These are phyloP conservation scores for Sebastes vulpes DNA, from an alignment of 2,797 vertebrate genomes.

Conservation along the genomic window DNA sequence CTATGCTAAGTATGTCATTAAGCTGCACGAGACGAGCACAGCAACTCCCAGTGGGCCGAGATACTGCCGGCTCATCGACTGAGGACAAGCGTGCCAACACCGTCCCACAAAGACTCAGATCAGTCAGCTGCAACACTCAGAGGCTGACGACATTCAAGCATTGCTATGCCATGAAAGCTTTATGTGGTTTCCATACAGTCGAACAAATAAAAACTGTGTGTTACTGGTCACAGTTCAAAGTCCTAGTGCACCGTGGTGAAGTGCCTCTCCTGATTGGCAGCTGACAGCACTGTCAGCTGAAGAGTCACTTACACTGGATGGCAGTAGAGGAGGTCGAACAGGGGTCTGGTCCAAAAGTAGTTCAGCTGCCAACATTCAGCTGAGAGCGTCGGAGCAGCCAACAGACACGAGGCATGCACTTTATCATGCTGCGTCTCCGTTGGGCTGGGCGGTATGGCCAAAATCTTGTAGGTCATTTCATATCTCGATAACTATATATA, in stretches of 20 bases:
- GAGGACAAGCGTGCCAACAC: neutral
- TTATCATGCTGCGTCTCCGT: neutral
- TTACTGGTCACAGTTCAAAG: no score
- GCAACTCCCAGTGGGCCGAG: neutral
- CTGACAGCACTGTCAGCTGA: no score
- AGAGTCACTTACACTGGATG: neutral
- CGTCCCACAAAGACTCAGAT: neutral
- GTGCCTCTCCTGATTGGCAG: neutral
- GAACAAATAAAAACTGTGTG: neutral
- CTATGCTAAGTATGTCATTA: neutral
- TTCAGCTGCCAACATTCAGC: neutral
- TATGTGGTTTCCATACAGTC: neutral
- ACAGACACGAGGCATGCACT: neutral
- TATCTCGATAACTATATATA: no score
- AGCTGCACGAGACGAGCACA: neutral
- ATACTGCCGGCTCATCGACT: neutral
- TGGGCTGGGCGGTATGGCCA: no score
- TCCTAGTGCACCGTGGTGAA: neutral
- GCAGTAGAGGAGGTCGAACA: neutral
- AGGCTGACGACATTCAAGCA: neutral
- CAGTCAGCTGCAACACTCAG: neutral
- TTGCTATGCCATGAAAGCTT: neutral
- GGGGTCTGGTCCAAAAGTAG: neutral
- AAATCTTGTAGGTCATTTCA: neutral
- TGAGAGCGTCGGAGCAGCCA: neutral